Base-by-base conservation (phyloP, 1,140 invertebrate genomes). In the Brachionus sp. region DNA sequence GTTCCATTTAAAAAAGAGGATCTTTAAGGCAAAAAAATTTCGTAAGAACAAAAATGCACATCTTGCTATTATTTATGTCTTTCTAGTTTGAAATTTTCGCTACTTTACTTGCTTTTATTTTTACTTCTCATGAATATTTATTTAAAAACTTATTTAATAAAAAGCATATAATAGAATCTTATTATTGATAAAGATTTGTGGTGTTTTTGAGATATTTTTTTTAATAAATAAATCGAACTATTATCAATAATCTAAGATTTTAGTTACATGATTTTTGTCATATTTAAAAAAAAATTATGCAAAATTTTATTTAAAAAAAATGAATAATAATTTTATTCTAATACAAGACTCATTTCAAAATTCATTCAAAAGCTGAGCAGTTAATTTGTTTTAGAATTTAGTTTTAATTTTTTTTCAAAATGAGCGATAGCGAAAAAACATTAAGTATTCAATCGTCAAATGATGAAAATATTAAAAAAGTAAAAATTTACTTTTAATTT, bases 191-290 rank as follows among this genome's bases (percentile, higher is more conserved):
- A n/a, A n/a, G n/a, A n/a, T n/a, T n/a, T n/a, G n/a, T n/a, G n/a
- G n/a, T n/a, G n/a, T n/a, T n/a, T n/a, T n/a, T n/a, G n/a, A n/a
- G 44, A n/a, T n/a, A n/a, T 13, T 57, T 57, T 16, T 3, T 7
- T 5, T 7, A 57, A 57, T 6, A 9, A 1, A 2, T 57, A 9
- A 2, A 7, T 23, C 3, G 19, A 25, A 25, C 5, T 57, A 19
- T 16, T 25, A 16, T 57, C 16, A 57, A 16, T 19, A 57, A 19
- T n/a, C 9, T 19, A 57, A 66, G 13, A 66, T 33, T 70, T 35
- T 16, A 70, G 66, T 70, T 70, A 70, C 35, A 70, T 39, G 33
- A 70, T 70, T 42, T 70, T 33, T 70, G 66, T 70, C 66, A 70
- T 39, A 16, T 39, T 16, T 70, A 3, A 70, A 35, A 70, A 23